Conservation (phyloP, 2,797 vertebrate genomes). For the Philypnodon macrostomus region DNA sequence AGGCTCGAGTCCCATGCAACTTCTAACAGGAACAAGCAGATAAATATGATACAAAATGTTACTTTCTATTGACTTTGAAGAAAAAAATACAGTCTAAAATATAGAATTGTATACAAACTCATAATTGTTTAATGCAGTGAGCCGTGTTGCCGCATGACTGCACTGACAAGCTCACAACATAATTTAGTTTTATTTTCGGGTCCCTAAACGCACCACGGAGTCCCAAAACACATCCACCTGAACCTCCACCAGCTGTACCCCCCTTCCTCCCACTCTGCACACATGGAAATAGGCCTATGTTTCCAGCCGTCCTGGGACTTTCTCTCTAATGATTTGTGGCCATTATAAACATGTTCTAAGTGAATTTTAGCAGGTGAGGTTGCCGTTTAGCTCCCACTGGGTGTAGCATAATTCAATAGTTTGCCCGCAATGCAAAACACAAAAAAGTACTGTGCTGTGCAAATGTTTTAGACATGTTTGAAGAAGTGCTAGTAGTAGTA, state of each 20-base stretch:
- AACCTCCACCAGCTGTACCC: conserved; percentile 8
- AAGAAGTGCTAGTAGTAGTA: too few relatives aligned
- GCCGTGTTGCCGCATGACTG: conserved; percentile 5
- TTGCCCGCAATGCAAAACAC: neutral
- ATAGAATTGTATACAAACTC: neutral
- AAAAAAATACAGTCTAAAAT: neutral
- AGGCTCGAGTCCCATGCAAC: too few relatives aligned
- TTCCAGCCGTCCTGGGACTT: conserved; percentile 20
- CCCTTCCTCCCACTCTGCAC: conserved; percentile 2
- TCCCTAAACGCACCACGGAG: conserved; percentile 8
- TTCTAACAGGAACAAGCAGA: too few relatives aligned
- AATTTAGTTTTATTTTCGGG: conserved; percentile 10
- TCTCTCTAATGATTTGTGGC: conserved; percentile 30
- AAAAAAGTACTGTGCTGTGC: too few relatives aligned
- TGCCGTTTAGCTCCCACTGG: conserved; percentile 28
- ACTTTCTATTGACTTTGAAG: neutral
- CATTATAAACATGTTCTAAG: conserved; percentile 38
- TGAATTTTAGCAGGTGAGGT: conserved; percentile 31
- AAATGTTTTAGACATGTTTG: too few relatives aligned
- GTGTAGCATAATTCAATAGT: conserved; percentile 23
- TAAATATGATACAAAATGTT: too few relatives aligned
- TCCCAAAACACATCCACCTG: conserved; percentile 23
- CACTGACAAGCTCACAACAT: conserved; percentile 7
- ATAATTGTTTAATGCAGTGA: conserved; percentile 6
- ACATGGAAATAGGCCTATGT: conserved; percentile 26